Conservation (phyloP, 2,888 invertebrate genomes). For the Pedicia rivosa region DNA sequence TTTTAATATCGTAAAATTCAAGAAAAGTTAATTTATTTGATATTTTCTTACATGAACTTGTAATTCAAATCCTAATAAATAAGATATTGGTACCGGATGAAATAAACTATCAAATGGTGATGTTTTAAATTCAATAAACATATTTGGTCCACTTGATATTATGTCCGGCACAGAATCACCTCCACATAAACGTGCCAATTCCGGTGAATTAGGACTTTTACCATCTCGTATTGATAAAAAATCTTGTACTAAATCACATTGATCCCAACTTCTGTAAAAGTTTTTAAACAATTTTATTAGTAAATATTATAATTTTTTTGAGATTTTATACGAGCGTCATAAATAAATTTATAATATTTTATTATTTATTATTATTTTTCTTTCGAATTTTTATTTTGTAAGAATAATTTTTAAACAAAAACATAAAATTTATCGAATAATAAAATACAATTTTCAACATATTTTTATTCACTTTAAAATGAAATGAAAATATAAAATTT, state of each 20-base stretch:
- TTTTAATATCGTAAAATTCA: conserved; percentile 11
- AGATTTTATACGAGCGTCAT: no score
- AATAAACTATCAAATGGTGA: conserved; percentile 70
- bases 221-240: conserved; percentile 72
- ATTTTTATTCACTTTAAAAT: no score
- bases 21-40: background rate
- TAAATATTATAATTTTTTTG: no score
- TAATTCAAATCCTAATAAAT: conserved; percentile 65
- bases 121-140: conserved; percentile 66
- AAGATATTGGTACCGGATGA: conserved; percentile 60
- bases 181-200: conserved; percentile 63
- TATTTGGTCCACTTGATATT: conserved; percentile 57
- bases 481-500: no score
- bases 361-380: no score
- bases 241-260: conserved; percentile 68
- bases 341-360: no score
- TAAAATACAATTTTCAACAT: no score
- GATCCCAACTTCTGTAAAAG: conserved; percentile 69
- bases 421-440: no score
- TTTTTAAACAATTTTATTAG: no score
- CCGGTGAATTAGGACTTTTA: conserved; percentile 47
- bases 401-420: no score
- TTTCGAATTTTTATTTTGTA: no score
- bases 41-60: conserved; percentile 50
- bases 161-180: conserved; percentile 70